phyloP scores from a whole-genome alignment of 2,888 invertebrate genomes.

The Megastigmus dorsalis region DNA sequence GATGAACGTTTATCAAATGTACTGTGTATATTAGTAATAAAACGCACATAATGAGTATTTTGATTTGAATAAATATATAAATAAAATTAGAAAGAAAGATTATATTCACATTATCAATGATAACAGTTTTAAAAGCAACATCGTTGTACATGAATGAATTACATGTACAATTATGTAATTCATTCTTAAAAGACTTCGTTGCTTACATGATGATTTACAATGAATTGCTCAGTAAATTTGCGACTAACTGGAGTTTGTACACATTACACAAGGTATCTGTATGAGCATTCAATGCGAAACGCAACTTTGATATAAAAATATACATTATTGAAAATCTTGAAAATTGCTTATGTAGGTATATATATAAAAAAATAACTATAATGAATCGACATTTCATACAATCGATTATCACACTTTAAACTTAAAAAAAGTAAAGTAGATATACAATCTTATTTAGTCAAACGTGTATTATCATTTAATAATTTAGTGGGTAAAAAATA shows the following conservation, averaged over 20 bases:
- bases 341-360: slow-evolving; percentile 25
- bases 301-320: slow-evolving; percentile 44
- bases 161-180: slow-evolving; percentile 25
- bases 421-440: slow-evolving; percentile 36
- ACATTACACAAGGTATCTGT: slow-evolving; percentile 21
- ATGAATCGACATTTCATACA: slow-evolving; percentile 19
- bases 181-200: slow-evolving; percentile 25
- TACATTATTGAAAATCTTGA: slow-evolving; percentile 22
- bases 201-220: slow-evolving; percentile 21
- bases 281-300: slow-evolving; percentile 44
- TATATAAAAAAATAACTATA: slow-evolving; percentile 26
- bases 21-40: no score
- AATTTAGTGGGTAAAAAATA: slow-evolving; percentile 54
- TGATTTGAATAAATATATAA: no score
- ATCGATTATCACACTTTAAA: slow-evolving; percentile 41
- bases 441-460: slow-evolving; percentile 44
- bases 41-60: no score
- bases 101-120: slow-evolving; percentile 8
- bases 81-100: slow-evolving; percentile 1
- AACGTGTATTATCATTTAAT: slow-evolving; percentile 41
- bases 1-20: no score
- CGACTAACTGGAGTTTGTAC: slow-evolving; percentile 38
- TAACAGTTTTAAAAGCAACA: slow-evolving; percentile 22
- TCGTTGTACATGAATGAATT: slow-evolving; percentile 12
- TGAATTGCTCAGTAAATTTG: slow-evolving; percentile 31